Conservation (phyloP, 1,140 invertebrate species). For the Hesperophylax magnus region DNA sequence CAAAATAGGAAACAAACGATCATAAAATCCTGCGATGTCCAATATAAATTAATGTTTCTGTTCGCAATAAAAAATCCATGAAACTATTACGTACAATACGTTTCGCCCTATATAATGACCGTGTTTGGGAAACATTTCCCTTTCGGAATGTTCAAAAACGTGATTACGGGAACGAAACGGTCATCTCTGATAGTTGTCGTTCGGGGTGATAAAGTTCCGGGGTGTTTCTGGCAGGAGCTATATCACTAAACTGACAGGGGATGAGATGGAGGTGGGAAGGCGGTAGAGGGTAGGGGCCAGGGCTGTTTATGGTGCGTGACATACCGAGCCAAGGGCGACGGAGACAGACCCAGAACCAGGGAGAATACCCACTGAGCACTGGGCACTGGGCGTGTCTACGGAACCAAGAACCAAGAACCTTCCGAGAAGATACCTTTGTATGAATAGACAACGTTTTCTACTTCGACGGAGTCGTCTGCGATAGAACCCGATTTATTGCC, state of each 20-base stretch:
- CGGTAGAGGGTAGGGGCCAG: background rate
- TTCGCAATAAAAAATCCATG: background rate
- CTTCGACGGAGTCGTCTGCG: background rate
- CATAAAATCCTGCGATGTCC: too few species aligned
- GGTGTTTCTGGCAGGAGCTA: conserved; percentile 31
- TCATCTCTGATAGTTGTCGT: conserved; percentile 42
- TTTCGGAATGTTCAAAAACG: conserved; percentile 23
- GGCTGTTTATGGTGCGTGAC: conserved; percentile 44
- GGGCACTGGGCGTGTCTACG: conserved; percentile 25
- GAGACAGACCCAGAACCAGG: background rate
- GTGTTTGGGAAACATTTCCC: conserved; percentile 6
- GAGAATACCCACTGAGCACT: background rate
- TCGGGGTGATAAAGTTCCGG: conserved; percentile 35
- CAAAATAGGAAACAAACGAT: too few species aligned
- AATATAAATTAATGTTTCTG: too few species aligned
- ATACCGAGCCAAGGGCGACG: background rate
- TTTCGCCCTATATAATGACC: background rate
- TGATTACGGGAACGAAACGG: conserved; percentile 30
- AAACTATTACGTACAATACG: background rate
- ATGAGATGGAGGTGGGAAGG: background rate
- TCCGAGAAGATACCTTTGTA: conserved; percentile 21
- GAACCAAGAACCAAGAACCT: conserved; percentile 4
- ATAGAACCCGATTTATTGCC: too few species aligned
- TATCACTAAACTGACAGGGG: conserved; percentile 30
- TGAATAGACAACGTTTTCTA: conserved; percentile 34